Evolutionary conservation across 1,140 invertebrate species (phyloP), one percentile per base, ranked within the genome.

Genomic region (Lordiphosa stackelbergi): DNA sequence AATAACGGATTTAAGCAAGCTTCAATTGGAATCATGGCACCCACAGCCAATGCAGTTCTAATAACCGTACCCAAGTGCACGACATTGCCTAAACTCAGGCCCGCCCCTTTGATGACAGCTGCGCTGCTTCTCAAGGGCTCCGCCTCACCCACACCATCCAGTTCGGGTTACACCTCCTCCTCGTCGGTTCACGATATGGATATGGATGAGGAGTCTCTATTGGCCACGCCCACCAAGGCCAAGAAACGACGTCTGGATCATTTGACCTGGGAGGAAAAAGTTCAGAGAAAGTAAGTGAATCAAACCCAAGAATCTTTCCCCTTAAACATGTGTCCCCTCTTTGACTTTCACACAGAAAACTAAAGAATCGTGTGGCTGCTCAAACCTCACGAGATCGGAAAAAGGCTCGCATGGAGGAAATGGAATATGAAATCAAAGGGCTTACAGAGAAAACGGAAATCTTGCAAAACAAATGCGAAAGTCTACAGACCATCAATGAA

Each of bases 291-390:
- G 94, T 95, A 89, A 90, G 93, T 91, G 8, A 1, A 10, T 31
- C 7, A 10, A 19, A 19, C 1, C n/a, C 0, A 43, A 22, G 22
- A 24, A 24, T 24, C 4, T 6, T 6, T 24, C 22, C 22, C 22
- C 5, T 3, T 24, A 1, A 24, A 24, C 2, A 19, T 19, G 19
- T 19, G 2, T 19, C 22, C 22, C 11, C 22, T 53, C 7, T 19
- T 72, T 35, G 49, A 40, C 2, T 9, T 77, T 89, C 88, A 47
- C 85, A 48, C 85, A 97, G 97, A 88, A 99, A 99, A 90, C 86
- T 99, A 66, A 99, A 98, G 88, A 99, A 99, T 87, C 90, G 97
- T 74, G 96, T 98, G 10, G 97, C 98, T 35, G 98, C 98, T n/a
- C 97, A 99, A 88, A 97, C 95, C 37, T 98, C 97, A 0, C 90